Evolutionary conservation across 2,888 invertebrate genomes (phyloP).

Genomic region (Erpobdella octoculata): DNA sequence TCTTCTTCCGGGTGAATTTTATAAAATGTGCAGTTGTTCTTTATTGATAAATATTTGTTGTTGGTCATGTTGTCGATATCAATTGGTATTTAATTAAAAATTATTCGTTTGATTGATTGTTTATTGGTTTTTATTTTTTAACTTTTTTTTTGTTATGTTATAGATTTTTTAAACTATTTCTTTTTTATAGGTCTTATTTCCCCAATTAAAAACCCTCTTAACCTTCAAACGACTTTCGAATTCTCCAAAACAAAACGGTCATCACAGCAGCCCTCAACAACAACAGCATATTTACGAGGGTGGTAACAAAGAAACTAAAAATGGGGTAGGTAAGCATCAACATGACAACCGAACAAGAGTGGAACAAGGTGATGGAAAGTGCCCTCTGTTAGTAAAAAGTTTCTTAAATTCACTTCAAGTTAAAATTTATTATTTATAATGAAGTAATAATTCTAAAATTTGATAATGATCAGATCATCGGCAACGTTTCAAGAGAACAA

Average conservation of each 20-base stretch:
- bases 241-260: slow-evolving; percentile 7
- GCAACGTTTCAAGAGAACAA: background rate
- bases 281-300: too few species aligned
- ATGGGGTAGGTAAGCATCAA: background rate
- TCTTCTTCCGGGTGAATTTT: slow-evolving; percentile 39
- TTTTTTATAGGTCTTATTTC: slow-evolving; percentile 6
- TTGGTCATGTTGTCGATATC: too few species aligned
- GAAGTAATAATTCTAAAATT: too few species aligned
- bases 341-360: background rate
- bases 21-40: slow-evolving; percentile 20
- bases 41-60: background rate
- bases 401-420: too few species aligned
- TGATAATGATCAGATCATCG: too few species aligned
- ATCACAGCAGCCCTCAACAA: too few species aligned
- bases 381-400: too few species aligned
- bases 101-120: background rate
- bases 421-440: too few species aligned
- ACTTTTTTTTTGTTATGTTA: slow-evolving; percentile 25
- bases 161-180: background rate
- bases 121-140: too few species aligned
- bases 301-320: background rate
- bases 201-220: slow-evolving; percentile 12
- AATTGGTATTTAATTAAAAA: background rate
- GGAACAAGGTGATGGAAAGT: background rate
- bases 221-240: background rate